These are phyloP conservation scores for Nerophis ophidion DNA, from an alignment of 2,113 vertebrate species.

Conservation along the genomic window DNA sequence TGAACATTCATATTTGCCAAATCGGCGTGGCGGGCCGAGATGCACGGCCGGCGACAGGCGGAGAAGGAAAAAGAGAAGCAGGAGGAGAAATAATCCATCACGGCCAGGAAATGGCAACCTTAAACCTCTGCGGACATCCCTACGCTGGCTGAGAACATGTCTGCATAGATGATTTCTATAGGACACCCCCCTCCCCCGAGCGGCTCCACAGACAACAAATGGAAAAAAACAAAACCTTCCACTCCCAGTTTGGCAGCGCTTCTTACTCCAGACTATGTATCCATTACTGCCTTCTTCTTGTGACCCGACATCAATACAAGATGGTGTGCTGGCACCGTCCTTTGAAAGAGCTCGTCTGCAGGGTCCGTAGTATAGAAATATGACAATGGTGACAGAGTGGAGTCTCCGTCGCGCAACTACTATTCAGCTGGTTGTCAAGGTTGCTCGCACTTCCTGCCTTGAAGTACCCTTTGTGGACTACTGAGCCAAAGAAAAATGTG, in stretches of 20 bases:
- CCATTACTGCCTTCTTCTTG: conserved; percentile 71
- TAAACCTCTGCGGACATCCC: conserved; percentile 55
- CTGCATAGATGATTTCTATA: conserved; percentile 47
- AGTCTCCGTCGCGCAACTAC: conserved; percentile 40
- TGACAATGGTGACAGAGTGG: conserved; percentile 65
- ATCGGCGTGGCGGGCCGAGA: conserved; percentile 48
- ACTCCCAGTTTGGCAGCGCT: conserved; percentile 52
- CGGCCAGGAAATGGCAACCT: conserved; percentile 61
- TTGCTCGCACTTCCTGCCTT: background rate
- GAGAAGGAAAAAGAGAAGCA: conserved; percentile 41
- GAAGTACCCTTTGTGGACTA: too few relatives aligned
- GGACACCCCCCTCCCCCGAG: conserved; percentile 40
- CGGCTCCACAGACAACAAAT: conserved; percentile 56
- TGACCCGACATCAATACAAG: conserved; percentile 67
- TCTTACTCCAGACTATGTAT: conserved; percentile 65
- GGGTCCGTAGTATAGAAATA: conserved; percentile 76
- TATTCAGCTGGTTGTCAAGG: background rate
- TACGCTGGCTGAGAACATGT: conserved; percentile 35
- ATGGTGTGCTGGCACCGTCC: conserved; percentile 59
- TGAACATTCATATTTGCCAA: conserved; percentile 65
- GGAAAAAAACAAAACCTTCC: conserved; percentile 48
- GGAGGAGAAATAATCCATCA: conserved; percentile 71
- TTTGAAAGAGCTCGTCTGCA: conserved; percentile 69
- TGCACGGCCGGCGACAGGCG: conserved; percentile 65
- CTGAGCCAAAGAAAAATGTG: too few relatives aligned